Evolutionary conservation across 2,113 vertebrate genomes (phyloP).

Genomic region (Haemorhous mexicanus): DNA sequence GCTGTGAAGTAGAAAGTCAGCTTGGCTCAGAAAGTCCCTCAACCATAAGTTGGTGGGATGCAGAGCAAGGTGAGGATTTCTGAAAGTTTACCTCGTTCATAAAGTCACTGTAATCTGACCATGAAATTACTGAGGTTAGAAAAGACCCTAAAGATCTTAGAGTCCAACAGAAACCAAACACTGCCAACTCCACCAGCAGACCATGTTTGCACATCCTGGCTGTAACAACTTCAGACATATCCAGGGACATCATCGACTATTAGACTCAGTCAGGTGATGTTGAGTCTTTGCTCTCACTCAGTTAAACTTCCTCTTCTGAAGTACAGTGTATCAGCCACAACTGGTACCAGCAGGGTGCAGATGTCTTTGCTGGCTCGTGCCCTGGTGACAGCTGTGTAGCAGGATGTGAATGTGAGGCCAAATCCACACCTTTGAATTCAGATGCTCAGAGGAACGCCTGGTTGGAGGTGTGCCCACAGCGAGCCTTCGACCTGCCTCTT

Average conservation of each 20-base stretch:
- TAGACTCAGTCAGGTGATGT: neutral
- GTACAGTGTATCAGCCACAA: neutral
- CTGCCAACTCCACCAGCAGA: neutral
- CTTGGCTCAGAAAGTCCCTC: neutral
- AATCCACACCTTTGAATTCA: neutral
- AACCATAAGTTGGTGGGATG: neutral
- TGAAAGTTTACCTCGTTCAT: neutral
- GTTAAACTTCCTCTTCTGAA: neutral
- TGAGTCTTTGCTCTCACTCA: neutral
- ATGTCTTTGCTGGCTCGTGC: accelerated
- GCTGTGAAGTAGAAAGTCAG: neutral
- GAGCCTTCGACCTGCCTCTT: neutral
- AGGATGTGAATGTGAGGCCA: neutral
- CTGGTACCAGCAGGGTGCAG: neutral
- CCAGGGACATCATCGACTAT: accelerated
- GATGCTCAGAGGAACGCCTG: neutral
- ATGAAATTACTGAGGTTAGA: neutral
- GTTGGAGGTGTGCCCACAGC: neutral
- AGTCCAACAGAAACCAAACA: neutral
- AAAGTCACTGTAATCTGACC: neutral
- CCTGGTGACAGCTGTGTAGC: neutral
- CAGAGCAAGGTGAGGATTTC: neutral
- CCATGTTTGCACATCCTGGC: neutral
- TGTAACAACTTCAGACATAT: neutral
- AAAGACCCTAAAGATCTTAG: accelerated